Evolutionary conservation across 1,140 invertebrate species (phyloP).

Genomic region (Macrocentrus cingulum): DNA sequence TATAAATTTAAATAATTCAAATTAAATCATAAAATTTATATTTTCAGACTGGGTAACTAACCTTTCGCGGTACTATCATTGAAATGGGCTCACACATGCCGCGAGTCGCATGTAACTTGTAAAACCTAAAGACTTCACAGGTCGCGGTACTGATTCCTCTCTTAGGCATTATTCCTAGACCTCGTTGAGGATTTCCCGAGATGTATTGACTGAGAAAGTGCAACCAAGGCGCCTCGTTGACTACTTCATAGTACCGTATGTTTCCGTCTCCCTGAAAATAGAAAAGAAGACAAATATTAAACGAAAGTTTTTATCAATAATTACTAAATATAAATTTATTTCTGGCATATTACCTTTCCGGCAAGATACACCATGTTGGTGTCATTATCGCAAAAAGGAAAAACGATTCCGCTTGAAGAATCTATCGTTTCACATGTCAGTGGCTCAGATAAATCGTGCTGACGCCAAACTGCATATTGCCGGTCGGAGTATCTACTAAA

Average conservation of each 20-base stretch:
- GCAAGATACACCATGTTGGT: conserved; percentile 83
- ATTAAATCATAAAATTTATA: conserved; percentile 15
- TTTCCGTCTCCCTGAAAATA: conserved; percentile 81
- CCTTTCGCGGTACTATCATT: conserved; percentile 91
- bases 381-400: conserved; percentile 92
- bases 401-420: conserved; percentile 88
- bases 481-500: conserved; percentile 89
- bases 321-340: conserved; percentile 8
- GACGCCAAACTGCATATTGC: conserved; percentile 86
- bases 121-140: conserved; percentile 91
- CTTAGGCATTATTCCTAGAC: conserved; percentile 91
- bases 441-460: conserved; percentile 76
- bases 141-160: conserved; percentile 78
- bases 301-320: conserved; percentile 9
- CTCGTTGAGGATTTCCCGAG: conserved; percentile 86
- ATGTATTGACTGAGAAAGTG: conserved; percentile 90
- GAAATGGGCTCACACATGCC: conserved; percentile 87
- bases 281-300: conserved; percentile 19
- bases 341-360: conserved; percentile 68
- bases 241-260: conserved; percentile 92
- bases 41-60: conserved; percentile 47
- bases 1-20: conserved; percentile 45
- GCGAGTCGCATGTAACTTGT: conserved; percentile 86
- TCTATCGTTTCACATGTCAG: conserved; percentile 82
- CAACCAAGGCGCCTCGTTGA: conserved; percentile 79